Base-by-base conservation (phyloP, 2,113 vertebrate species). In the Pluvialis apricaria region DNA sequence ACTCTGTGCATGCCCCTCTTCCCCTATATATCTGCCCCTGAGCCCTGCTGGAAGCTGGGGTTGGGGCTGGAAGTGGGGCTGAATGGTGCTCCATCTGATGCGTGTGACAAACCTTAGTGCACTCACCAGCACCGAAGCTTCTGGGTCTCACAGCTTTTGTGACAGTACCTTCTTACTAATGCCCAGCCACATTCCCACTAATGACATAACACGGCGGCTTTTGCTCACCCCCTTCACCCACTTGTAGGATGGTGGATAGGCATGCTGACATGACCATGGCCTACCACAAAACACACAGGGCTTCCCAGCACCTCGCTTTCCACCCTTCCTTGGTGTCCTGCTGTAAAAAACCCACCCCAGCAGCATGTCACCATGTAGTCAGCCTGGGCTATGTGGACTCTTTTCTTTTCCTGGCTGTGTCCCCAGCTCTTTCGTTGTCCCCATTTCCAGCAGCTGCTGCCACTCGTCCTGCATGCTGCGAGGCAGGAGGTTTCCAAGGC, bases 141-240 rank as follows among this genome's bases (percentile, higher is more conserved):
- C 87, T 26, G 65, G 29, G 13, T 36, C 36, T 38, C 6, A 0
- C 42, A 29, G 11, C 29, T 36, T 47, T 51, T 13, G 7, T 13
- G 9, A 9, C 2, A 0, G 8, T 5, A 2, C 2, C 2, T 65
- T 52, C 73, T 28, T 32, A 28, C n/a, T 65, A 5, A 20, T 1
- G 17, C 13, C 45, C 54, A 45, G 45, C 18, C 21, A 38, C 47
- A 1, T 45, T 54, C 62, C 69, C 51, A 31, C 15, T 24, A 5
- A 4, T 1, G 57, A 42, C 57, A 61, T 7, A 20, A n/a, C 4
- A 0, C 40, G 1, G 1, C 17, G 52, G n/a, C 70, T 47, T 55
- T 45, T 20, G 3, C 28, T 40, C 25, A 11, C 12, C 15, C 71
- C 14, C 32, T 7, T 47, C 31, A 18, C 36, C 34, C 32, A 29